Conservation (phyloP, 2,797 vertebrate species). For the Peromyscus nudipes region DNA sequence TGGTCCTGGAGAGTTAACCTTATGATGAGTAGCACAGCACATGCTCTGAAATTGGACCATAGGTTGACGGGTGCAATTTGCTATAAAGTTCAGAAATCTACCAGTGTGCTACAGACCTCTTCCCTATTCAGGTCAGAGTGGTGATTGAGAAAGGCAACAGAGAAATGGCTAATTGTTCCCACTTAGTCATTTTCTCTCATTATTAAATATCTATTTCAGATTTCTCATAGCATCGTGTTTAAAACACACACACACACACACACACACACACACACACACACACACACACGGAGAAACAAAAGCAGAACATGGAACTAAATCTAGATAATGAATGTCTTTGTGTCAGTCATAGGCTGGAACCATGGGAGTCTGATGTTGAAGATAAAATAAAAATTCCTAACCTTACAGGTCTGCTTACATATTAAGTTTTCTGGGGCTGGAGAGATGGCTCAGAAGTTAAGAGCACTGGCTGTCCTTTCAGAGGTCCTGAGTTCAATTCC, state of each 20-base stretch:
- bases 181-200: background rate
- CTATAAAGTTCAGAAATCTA: background rate
- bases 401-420: background rate
- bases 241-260: background rate
- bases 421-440: background rate
- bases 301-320: background rate
- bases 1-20: background rate
- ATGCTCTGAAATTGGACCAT: background rate
- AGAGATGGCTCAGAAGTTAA: no score
- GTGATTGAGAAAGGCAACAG: background rate
- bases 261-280: no score
- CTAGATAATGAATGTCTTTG: constrained; percentile 27
- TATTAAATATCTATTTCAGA: constrained; percentile 16
- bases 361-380: background rate
- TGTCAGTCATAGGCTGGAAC: background rate
- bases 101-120: background rate
- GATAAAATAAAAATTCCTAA: background rate
- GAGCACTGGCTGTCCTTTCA: no score
- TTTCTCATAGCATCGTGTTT: background rate
- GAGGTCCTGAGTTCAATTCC: no score
- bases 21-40: background rate
- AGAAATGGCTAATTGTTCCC: background rate
- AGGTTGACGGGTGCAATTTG: no score
- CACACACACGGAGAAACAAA: background rate
- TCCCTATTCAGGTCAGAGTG: background rate